A percentile compares a stretch with the other conserved stretches of the same genome.
phyloP scores from a whole-genome alignment of 2,888 invertebrate genomes.

The Silvanus unidentatus region DNA sequence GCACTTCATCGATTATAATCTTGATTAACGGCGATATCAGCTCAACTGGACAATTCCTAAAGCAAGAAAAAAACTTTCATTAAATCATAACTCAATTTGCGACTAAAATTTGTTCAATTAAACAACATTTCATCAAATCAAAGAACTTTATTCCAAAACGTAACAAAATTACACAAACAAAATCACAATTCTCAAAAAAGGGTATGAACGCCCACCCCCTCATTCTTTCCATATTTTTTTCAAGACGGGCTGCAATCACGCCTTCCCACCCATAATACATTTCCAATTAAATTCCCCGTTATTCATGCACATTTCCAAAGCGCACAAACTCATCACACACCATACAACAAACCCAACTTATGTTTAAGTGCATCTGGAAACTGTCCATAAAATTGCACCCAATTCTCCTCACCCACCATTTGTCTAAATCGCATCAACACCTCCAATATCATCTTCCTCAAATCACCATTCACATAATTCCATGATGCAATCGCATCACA shows the following conservation, averaged over 20 bases:
- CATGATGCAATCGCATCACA: constrained; percentile 99
- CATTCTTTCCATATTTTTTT: constrained; percentile 7
- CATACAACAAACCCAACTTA: constrained; percentile 77
- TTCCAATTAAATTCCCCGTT: constrained; percentile 1
- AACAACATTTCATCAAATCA: background rate
- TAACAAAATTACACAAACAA: constrained; percentile 5
- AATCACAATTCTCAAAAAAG: constrained; percentile 20
- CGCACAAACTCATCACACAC: constrained; percentile 33
- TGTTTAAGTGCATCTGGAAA: constrained; percentile 91
- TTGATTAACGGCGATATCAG: constrained; percentile 62
- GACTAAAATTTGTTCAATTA: too few species aligned
- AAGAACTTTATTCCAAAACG: background rate
- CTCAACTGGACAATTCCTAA: constrained; percentile 65
- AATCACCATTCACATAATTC: constrained; percentile 74
- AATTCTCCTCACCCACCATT: constrained; percentile 94
- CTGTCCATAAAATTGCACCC: constrained; percentile 92
- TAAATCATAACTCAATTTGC: too few species aligned
- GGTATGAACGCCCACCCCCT: constrained; percentile 6
- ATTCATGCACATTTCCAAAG: constrained; percentile 7
- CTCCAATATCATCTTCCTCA: constrained; percentile 89
- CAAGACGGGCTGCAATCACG: constrained; percentile 41
- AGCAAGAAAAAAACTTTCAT: constrained; percentile 39
- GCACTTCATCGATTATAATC: constrained; percentile 63
- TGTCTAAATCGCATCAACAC: constrained; percentile 94
- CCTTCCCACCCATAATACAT: constrained; percentile 35